Percentiles rank a stretch among this genome's conserved stretches.
phyloP scores from a whole-genome alignment of 2,113 vertebrate genomes.

The Indri indri region DNA sequence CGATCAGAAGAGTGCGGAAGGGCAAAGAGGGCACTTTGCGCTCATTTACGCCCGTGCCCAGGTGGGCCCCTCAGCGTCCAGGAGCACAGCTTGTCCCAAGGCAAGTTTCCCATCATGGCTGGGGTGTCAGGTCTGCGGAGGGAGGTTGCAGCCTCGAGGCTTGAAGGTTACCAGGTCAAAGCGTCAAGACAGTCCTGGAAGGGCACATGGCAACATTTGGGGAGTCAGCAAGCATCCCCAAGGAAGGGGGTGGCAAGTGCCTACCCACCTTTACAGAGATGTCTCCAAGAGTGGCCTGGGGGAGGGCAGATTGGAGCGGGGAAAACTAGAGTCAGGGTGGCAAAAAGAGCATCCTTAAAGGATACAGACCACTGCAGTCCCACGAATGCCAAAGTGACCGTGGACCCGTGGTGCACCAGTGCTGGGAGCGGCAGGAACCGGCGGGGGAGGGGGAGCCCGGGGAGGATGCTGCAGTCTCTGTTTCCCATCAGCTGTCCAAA shows the following conservation, averaged over 20 bases:
- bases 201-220: accelerated
- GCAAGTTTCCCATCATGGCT: too few species aligned
- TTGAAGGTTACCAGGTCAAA: neutral
- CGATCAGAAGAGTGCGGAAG: accelerated
- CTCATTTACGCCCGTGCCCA: neutral
- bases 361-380: neutral
- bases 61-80: neutral
- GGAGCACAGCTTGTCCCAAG: accelerated
- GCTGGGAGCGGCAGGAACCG: accelerated
- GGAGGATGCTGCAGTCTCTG: neutral
- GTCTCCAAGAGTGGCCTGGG: neutral
- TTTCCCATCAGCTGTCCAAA: too few species aligned
- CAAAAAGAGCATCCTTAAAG: neutral
- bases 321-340: neutral
- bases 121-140: accelerated
- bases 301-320: neutral
- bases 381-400: accelerated
- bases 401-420: neutral
- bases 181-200: neutral
- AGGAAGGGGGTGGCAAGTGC: neutral
- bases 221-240: neutral
- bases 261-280: neutral
- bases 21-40: accelerated
- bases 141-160: accelerated
- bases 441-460: neutral